Evolutionary conservation across 1,140 invertebrate species (phyloP).

Genomic region (Dreissena polymorpha): DNA sequence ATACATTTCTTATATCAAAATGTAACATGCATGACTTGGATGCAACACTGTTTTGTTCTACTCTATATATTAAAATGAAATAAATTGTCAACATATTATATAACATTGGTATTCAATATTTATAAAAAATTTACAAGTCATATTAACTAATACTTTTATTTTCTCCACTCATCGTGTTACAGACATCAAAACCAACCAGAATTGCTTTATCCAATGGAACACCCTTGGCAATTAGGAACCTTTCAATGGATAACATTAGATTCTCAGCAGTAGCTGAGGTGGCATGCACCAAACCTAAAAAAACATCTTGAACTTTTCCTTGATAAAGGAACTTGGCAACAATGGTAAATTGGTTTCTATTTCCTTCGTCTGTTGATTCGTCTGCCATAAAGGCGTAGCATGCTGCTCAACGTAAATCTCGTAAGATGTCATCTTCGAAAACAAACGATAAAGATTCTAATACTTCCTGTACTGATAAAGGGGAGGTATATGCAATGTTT

Average conservation of each 20-base stretch:
- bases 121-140: too few species aligned
- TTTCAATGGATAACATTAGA: slow-evolving; percentile 6
- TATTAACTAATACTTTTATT: not conserved
- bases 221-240: not conserved
- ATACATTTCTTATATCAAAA: too few species aligned
- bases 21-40: too few species aligned
- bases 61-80: too few species aligned
- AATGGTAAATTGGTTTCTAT: slow-evolving; percentile 25
- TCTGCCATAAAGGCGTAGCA: slow-evolving; percentile 38
- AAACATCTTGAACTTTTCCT: slow-evolving; percentile 21
- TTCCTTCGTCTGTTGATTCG: slow-evolving; percentile 33
- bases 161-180: slow-evolving; percentile 24
- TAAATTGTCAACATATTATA: too few species aligned
- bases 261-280: not conserved
- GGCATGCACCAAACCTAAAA: slow-evolving; percentile 3
- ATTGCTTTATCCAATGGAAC: slow-evolving; percentile 6
- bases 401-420: too few species aligned
- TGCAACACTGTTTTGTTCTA: too few species aligned
- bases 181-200: slow-evolving; percentile 21
- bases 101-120: too few species aligned
- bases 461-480: too few species aligned
- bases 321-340: slow-evolving; percentile 14
- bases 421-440: too few species aligned
- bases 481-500: too few species aligned
- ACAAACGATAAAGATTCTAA: too few species aligned